A percentile compares a stretch with the other conserved stretches of the same genome.
These are phyloP conservation scores for Synanthedon myopaeformis DNA, from an alignment of 2,888 invertebrate genomes.

Conservation along the genomic window DNA sequence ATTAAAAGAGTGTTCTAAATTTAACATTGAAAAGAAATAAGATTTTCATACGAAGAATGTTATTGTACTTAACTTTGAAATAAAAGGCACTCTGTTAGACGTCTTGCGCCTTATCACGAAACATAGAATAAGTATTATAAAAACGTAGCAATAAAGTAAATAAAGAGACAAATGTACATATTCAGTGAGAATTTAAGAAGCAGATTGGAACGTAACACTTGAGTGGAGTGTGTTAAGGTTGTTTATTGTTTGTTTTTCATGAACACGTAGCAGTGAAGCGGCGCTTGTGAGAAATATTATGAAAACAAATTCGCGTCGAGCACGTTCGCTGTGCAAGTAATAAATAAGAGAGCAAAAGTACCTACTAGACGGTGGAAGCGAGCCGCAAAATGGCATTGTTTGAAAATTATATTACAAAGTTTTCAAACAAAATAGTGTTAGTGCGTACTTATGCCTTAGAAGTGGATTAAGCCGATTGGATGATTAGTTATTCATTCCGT, in stretches of 20 bases:
- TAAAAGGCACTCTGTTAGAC: conserved; percentile 21
- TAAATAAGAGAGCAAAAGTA: conserved; percentile 57
- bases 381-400: conserved; percentile 51
- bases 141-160: conserved; percentile 64
- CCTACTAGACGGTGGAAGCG: conserved; percentile 31
- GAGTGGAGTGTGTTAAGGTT: conserved; percentile 17
- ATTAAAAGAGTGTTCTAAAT: too few species aligned
- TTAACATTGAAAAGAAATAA: neutral
- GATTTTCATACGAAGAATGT: neutral
- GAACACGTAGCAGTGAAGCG: conserved; percentile 38
- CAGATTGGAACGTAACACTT: conserved; percentile 23
- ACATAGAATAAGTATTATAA: conserved; percentile 66
- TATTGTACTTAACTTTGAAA: neutral
- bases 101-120: conserved; percentile 51
- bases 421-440: conserved; percentile 16
- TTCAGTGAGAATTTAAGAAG: conserved; percentile 9
- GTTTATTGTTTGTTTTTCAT: conserved; percentile 17
- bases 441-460: conserved; percentile 4
- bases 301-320: conserved; percentile 68
- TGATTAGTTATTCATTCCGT: neutral
- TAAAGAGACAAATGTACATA: conserved; percentile 58
- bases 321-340: conserved; percentile 64
- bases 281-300: conserved; percentile 59
- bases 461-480: conserved; percentile 21
- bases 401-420: conserved; percentile 45